A percentile compares a stretch with the other conserved stretches of the same genome.
Conservation (phyloP, 2,888 invertebrate genomes). For the Nomada fucata region DNA sequence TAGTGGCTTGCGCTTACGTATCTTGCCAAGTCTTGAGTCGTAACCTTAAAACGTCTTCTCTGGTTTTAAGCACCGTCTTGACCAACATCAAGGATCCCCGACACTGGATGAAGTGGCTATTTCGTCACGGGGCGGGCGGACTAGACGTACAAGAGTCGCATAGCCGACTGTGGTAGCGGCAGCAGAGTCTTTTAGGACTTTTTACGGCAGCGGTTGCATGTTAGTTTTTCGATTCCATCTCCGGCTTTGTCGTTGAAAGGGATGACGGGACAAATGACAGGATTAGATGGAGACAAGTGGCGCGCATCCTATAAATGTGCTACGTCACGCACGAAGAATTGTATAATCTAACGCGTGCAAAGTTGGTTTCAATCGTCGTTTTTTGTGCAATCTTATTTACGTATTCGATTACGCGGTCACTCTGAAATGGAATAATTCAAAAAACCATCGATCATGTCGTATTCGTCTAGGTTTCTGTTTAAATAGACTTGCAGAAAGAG, state of each 20-base stretch:
- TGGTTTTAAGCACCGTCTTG: constrained; percentile 39
- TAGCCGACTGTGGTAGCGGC: neutral
- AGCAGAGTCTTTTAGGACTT: neutral
- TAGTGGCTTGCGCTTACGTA: constrained; percentile 6
- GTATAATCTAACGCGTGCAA: no score
- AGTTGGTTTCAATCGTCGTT: no score
- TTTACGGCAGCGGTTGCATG: constrained; percentile 1
- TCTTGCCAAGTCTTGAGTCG: constrained; percentile 34
- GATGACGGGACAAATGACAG: neutral
- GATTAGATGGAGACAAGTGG: no score
- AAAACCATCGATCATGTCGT: no score
- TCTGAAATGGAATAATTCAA: no score
- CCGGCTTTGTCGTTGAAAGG: neutral
- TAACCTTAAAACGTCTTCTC: constrained; percentile 36
- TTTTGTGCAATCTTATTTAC: no score
- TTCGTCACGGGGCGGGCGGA: constrained; percentile 32
- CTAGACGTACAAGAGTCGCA: constrained; percentile 4
- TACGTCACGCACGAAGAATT: no score
- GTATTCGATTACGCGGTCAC: no score
- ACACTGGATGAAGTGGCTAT: constrained; percentile 34
- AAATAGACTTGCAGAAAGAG: no score
- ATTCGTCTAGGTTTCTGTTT: no score
- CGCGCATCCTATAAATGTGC: no score
- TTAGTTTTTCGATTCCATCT: neutral
- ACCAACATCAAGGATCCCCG: constrained; percentile 38